Evolutionary conservation across 2,888 invertebrate genomes (phyloP), one percentile per base, ranked within the genome.

Genomic region (Chaitophorus viminalis): DNA sequence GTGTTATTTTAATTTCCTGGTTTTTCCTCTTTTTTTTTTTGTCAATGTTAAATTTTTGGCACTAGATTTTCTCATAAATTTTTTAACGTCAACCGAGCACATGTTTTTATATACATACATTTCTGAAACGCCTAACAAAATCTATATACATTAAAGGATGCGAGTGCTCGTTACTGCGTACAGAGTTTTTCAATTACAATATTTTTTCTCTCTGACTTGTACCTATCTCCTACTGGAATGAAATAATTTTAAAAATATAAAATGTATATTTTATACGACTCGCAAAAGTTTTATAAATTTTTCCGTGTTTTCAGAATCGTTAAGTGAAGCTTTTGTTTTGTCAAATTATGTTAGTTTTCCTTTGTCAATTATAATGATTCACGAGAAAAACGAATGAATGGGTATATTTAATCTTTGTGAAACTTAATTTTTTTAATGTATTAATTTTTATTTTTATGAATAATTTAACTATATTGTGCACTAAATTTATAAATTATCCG

Each of bases 61-160:
- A 31, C 70, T 52, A 70, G 70, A 31, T 82, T 70, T 82, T 70
- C 70, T 70, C 82, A 70, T 82, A 82, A 52, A 82, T 82, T 70
- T 18, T 52, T n/a, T 17, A 52, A 72, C 46, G 17, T 18, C 46
- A 39, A 11, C 36, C 21, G 11, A 52, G 31, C 82, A 70, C 25
- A 70, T 70, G 70, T 52, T 46, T 70, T 21, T 52, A 2, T 75
- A 39, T 8, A 9, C 6, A 36, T 5, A 33, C 14, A 14, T 21
- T 2, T 1, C 11, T 18, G 6, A 72, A 33, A 21, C 36, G 36
- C 33, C 21, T 5, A 1, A 36, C 21, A 5, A 36, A 36, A 5
- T 6, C 21, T 72, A 21, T 8, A 36, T 72, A 21, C 52, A 52
- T 76, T 29, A n/a, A 52, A 2, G 29, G 18, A 6, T 18, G 8